These are phyloP conservation scores for Chaetodon trifascialis DNA, from an alignment of 2,113 vertebrate genomes.

Conservation along the genomic window DNA sequence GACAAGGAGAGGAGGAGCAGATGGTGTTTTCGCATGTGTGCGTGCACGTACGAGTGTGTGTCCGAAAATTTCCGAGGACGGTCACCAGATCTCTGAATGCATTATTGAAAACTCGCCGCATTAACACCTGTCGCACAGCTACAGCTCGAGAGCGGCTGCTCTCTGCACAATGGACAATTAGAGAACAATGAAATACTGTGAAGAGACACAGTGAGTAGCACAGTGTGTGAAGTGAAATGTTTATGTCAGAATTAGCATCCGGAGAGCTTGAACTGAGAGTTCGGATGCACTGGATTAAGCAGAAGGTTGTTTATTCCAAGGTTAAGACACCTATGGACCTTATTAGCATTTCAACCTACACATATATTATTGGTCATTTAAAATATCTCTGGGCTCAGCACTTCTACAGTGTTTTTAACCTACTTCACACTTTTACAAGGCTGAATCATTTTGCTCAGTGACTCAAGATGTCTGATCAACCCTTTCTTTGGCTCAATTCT, in stretches of 20 bases:
- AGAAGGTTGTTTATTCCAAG: constrained; percentile 8
- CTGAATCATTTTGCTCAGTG: not conserved
- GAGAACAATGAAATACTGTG: constrained; percentile 30
- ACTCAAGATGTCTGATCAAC: not conserved
- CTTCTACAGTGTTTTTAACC: not conserved
- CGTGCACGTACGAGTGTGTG: not conserved
- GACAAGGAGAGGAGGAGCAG: constrained; percentile 56
- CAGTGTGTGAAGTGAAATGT: constrained; percentile 21
- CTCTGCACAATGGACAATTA: constrained; percentile 34
- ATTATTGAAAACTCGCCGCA: constrained; percentile 66
- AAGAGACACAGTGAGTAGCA: constrained; percentile 4
- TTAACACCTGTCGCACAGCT: constrained; percentile 57
- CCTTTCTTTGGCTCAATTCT: not conserved
- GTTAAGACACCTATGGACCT: not conserved
- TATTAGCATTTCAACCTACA: not conserved
- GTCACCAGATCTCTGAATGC: constrained; percentile 56
- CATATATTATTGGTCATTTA: not conserved
- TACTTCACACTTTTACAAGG: not conserved
- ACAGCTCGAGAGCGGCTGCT: constrained; percentile 19
- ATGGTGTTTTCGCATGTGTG: constrained; percentile 66
- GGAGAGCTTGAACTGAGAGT: constrained; percentile 26
- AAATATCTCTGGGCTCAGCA: not conserved
- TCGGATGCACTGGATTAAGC: not conserved
- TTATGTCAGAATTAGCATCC: constrained; percentile 22
- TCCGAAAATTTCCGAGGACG: constrained; percentile 38